These are phyloP conservation scores for Enteromius unitaeniatus DNA, from an alignment of 2,797 vertebrate species.

Conservation along the genomic window DNA sequence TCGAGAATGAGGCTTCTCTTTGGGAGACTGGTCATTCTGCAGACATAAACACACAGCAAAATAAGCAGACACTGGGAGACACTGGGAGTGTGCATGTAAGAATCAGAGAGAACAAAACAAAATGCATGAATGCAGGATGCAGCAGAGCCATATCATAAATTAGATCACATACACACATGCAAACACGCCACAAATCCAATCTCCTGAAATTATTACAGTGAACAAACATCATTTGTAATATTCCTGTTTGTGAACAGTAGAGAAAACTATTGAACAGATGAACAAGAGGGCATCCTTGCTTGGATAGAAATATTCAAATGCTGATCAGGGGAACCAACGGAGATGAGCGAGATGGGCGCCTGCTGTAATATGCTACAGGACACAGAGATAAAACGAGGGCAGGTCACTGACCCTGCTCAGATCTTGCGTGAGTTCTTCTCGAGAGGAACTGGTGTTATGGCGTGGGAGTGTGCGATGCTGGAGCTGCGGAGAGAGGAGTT, in stretches of 20 bases:
- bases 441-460: constrained; percentile 86
- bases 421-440: constrained; percentile 88
- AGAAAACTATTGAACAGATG: constrained; percentile 12
- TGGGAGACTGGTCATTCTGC: constrained; percentile 86
- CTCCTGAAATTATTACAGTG: neutral
- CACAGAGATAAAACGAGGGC: constrained; percentile 18
- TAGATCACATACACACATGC: neutral
- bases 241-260: neutral
- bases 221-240: constrained; percentile 20
- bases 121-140: constrained; percentile 20
- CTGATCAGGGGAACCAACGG: neutral
- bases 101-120: constrained; percentile 23
- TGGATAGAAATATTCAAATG: constrained; percentile 6
- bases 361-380: neutral
- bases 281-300: constrained; percentile 8
- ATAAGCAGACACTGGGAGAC: constrained; percentile 56
- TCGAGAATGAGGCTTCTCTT: constrained; percentile 85
- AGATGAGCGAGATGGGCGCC: neutral
- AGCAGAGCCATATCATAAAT: constrained; percentile 24
- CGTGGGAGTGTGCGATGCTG: constrained; percentile 88
- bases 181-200: constrained; percentile 29
- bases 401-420: constrained; percentile 82
- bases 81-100: constrained; percentile 19
- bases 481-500: constrained; percentile 96
- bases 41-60: constrained; percentile 67